Conservation (phyloP, 2,888 invertebrate genomes). For the Andrena fulva region DNA sequence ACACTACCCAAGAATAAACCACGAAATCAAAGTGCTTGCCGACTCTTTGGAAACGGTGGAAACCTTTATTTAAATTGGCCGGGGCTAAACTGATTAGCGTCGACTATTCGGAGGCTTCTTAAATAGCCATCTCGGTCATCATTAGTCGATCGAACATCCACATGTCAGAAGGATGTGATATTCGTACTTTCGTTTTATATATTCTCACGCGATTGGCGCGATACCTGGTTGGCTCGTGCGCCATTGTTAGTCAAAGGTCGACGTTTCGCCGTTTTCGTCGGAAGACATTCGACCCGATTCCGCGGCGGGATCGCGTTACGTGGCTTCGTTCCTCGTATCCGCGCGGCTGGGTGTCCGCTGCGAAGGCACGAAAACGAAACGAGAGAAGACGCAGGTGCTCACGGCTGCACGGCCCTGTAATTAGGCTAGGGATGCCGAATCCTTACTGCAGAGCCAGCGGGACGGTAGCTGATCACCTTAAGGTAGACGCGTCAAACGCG, state of each 20-base stretch:
- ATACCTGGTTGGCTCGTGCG: no score
- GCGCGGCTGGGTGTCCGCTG: constrained; percentile 58
- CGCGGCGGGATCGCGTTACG: constrained; percentile 52
- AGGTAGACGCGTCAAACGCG: constrained; percentile 69
- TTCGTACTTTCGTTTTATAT: no score
- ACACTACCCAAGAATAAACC: no score
- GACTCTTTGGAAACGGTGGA: no score
- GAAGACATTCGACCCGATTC: constrained; percentile 41
- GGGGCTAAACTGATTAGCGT: no score
- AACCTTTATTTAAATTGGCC: no score
- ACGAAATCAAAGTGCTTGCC: no score
- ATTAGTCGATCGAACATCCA: no score
- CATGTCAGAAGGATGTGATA: no score
- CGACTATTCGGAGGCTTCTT: no score
- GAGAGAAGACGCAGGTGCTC: constrained; percentile 74
- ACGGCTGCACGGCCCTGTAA: constrained; percentile 74
- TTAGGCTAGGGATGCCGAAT: constrained; percentile 79
- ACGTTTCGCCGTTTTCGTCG: neutral
- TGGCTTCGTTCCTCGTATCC: constrained; percentile 54
- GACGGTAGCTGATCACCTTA: constrained; percentile 71
- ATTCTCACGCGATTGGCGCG: no score
- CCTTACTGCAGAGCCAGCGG: constrained; percentile 59
- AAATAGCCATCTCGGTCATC: no score
- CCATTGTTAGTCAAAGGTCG: neutral
- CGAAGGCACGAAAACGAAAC: constrained; percentile 72